phyloP scores from a whole-genome alignment of 1,140 invertebrate genomes.

The Eurosta solidaginis region DNA sequence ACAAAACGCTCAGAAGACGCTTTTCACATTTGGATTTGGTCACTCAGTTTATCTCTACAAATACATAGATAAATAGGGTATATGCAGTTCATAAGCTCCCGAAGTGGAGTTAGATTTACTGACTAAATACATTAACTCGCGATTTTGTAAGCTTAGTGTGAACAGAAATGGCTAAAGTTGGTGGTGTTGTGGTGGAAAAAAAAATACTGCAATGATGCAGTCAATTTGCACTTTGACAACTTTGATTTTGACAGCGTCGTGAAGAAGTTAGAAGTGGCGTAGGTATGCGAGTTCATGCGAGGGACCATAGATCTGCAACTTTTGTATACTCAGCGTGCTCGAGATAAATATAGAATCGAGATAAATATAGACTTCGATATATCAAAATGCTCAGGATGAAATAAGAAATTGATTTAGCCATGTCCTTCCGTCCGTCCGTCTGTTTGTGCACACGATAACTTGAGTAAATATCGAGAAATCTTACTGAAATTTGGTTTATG shows the following conservation, averaged over 20 bases:
- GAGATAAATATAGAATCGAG: no score
- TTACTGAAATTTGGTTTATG: no score
- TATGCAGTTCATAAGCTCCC: slow-evolving; percentile 9
- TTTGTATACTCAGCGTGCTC: no score
- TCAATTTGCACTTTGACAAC: slow-evolving; percentile 28
- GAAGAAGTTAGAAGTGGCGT: neutral
- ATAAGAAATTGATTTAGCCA: no score
- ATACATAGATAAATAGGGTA: no score
- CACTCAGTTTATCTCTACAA: no score
- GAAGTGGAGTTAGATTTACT: slow-evolving; percentile 6
- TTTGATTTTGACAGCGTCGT: neutral
- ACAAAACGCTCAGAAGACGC: neutral
- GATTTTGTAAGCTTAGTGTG: neutral
- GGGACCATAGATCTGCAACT: neutral
- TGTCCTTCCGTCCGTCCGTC: no score
- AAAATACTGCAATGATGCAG: slow-evolving; percentile 5
- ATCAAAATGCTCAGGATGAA: no score
- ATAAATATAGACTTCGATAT: no score
- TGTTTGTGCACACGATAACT: no score
- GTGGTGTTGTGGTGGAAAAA: neutral
- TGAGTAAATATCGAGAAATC: no score
- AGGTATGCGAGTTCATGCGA: neutral
- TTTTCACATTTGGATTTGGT: slow-evolving; percentile 25
- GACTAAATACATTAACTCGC: neutral
- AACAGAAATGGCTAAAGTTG: neutral